A percentile compares a stretch with the other conserved stretches of the same genome.
Evolutionary conservation across 2,797 vertebrate genomes (phyloP).

Genomic region (Micromesistius poutassou): DNA sequence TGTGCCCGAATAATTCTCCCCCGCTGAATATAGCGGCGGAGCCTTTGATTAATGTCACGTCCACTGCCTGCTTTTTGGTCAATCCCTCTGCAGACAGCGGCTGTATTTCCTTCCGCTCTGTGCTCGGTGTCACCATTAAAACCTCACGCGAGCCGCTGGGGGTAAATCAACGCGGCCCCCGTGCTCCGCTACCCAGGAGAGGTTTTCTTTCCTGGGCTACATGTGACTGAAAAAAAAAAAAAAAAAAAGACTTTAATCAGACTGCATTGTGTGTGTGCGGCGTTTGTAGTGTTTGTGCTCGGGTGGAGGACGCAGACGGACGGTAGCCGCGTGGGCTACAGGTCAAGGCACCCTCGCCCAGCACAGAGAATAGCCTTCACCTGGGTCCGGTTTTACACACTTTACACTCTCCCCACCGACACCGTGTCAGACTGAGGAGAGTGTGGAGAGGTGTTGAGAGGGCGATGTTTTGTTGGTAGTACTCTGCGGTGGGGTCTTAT

Average conservation of each 20-base stretch:
- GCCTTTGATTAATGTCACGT: slow-evolving; percentile 17
- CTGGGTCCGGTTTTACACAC: slow-evolving; percentile 8
- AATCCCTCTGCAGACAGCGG: slow-evolving; percentile 35
- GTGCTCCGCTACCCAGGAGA: background rate
- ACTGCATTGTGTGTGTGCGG: background rate
- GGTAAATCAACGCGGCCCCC: background rate
- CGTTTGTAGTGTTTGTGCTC: slow-evolving; percentile 10
- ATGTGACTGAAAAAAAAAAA: slow-evolving; percentile 19
- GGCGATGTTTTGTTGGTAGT: background rate
- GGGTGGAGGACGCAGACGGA: slow-evolving; percentile 22
- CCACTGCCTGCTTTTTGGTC: slow-evolving; percentile 28
- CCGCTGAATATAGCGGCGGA: slow-evolving; percentile 15
- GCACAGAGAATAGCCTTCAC: slow-evolving; percentile 46
- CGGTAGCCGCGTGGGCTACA: slow-evolving; percentile 32
- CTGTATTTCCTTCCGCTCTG: slow-evolving; percentile 38
- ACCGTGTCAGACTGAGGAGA: slow-evolving; percentile 32
- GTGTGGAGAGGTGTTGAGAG: slow-evolving; percentile 4
- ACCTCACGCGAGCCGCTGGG: slow-evolving; percentile 15
- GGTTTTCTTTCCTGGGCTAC: background rate
- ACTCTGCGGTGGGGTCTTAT: background rate
- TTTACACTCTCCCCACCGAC: background rate
- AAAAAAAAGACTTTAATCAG: background rate
- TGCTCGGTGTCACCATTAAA: slow-evolving; percentile 30
- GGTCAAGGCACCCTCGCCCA: slow-evolving; percentile 48
- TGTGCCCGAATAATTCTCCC: background rate